These are phyloP conservation scores for Tetraneura akinire DNA, from an alignment of 1,140 invertebrate genomes.

Conservation along the genomic window DNA sequence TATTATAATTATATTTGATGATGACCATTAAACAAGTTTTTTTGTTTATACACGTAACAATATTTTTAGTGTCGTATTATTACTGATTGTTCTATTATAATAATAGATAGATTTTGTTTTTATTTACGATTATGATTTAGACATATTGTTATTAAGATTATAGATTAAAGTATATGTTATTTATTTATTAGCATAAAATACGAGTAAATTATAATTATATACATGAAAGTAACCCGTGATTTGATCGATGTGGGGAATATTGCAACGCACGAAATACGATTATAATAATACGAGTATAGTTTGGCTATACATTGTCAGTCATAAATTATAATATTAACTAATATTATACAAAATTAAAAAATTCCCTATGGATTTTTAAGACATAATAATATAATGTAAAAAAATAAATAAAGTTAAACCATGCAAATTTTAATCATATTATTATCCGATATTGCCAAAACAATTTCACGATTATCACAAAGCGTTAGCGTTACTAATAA, in stretches of 20 bases:
- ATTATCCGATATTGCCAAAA: not conserved
- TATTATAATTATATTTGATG: no score
- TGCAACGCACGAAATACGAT: constrained; percentile 36
- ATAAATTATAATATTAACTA: not conserved
- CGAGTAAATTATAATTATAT: not conserved
- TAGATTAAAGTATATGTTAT: no score
- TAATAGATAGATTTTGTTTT: no score
- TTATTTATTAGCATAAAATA: constrained; percentile 13
- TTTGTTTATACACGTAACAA: no score
- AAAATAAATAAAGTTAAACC: not conserved
- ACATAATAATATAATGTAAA: constrained; percentile 11
- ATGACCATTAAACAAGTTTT: no score
- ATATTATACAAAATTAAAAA: constrained; percentile 20
- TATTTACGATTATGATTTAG: not conserved
- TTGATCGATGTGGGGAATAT: not conserved
- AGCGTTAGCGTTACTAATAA: constrained; percentile 24
- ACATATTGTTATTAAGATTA: no score
- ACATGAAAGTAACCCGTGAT: not conserved
- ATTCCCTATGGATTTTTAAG: not conserved
- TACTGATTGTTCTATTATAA: no score
- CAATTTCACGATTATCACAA: not conserved
- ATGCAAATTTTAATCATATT: not conserved
- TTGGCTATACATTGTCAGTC: not conserved
- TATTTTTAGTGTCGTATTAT: no score
- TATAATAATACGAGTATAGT: not conserved